phyloP scores from a whole-genome alignment of 1,140 invertebrate species.

The Lysiphlebus fabarum region DNA sequence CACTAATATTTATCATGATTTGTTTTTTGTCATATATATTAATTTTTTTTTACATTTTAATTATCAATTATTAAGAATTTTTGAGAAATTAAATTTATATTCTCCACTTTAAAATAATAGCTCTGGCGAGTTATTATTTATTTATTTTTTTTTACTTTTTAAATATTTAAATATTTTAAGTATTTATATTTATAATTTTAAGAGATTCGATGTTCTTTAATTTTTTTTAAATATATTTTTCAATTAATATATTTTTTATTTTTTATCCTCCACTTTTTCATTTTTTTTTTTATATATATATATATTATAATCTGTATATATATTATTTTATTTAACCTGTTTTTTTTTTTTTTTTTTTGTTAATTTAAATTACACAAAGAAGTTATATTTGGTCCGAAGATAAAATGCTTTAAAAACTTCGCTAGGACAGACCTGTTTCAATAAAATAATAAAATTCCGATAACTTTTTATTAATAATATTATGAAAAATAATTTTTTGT shows the following conservation, averaged over 20 bases:
- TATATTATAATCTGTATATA: too few relatives aligned
- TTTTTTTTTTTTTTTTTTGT: constrained; percentile 13
- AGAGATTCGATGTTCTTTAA: constrained; percentile 23
- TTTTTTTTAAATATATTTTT: neutral
- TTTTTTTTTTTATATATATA: too few relatives aligned
- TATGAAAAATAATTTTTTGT: too few relatives aligned
- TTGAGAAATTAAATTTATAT: neutral
- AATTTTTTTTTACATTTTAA: constrained; percentile 5
- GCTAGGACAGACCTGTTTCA: constrained; percentile 6
- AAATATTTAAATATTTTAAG: neutral
- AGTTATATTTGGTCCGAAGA: constrained; percentile 28
- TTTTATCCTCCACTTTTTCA: neutral
- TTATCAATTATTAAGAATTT: too few relatives aligned
- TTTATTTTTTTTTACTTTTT: constrained; percentile 1
- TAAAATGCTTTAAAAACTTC: constrained; percentile 19
- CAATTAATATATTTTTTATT: neutral
- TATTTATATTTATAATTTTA: constrained; percentile 1
- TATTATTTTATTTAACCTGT: neutral
- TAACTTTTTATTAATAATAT: too few relatives aligned
- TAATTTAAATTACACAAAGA: constrained; percentile 24
- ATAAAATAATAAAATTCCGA: constrained; percentile 11
- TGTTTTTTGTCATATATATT: neutral
- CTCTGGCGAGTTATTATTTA: neutral
- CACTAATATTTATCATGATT: too few relatives aligned
- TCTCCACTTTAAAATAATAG: neutral